A percentile compares a stretch with the other conserved stretches of the same genome.
Evolutionary conservation across 2,113 vertebrate genomes (phyloP).

Genomic region (Felis chaus): DNA sequence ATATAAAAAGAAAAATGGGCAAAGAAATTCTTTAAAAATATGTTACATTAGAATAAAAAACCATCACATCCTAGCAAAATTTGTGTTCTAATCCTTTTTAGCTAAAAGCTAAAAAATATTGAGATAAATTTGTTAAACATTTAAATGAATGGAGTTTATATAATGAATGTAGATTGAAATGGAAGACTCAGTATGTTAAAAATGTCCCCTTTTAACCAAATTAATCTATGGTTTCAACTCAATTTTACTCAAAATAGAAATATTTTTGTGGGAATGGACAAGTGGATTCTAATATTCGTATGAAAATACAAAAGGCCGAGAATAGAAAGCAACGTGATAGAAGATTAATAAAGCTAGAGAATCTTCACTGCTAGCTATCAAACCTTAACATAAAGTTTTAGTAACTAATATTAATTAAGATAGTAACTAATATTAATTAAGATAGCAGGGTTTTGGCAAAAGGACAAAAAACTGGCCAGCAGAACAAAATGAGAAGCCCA

Average conservation of each 20-base stretch:
- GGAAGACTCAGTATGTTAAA: neutral
- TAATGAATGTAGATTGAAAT: neutral
- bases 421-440: neutral
- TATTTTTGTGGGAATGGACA: neutral
- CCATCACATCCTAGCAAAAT: neutral
- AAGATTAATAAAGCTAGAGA: neutral
- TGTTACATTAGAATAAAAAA: neutral
- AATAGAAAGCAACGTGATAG: neutral
- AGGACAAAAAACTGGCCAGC: neutral
- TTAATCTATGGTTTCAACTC: neutral
- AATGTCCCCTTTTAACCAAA: neutral
- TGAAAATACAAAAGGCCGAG: neutral
- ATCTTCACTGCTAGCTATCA: neutral
- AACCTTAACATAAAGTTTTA: constrained; percentile 2
- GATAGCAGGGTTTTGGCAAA: neutral
- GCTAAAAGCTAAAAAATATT: neutral
- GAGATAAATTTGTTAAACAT: neutral
- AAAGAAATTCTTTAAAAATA: neutral
- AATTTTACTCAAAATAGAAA: neutral
- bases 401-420: neutral
- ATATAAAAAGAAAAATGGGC: neutral
- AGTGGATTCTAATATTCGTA: neutral
- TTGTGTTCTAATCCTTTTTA: neutral
- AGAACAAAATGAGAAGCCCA: neutral
- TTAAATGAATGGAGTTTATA: neutral